Evolutionary conservation across 2,113 vertebrate genomes (phyloP), one percentile per base, ranked within the genome.

Genomic region (Rattus norvegicus): DNA sequence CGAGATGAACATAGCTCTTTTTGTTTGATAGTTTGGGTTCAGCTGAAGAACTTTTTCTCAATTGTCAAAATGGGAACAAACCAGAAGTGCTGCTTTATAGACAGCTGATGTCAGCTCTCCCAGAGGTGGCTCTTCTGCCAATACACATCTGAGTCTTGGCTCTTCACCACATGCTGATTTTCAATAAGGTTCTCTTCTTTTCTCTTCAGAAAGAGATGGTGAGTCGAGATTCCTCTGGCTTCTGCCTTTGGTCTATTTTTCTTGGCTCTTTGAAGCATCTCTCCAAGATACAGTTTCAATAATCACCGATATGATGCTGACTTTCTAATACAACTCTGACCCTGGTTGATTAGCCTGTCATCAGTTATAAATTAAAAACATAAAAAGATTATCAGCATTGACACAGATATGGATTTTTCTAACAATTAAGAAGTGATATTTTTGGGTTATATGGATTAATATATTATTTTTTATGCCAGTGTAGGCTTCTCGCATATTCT

Each of bases 331-430:
- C 28, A 72, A 56, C 19, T 36, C 24, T 90, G 28, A 12, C 76
- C 24, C n/a, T 69, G 36, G 76, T 33, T 24, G 80, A 63, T 22
- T 84, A 84, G 39, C 30, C 8, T 73, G 16, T 47, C 52, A 30
- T 89, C 30, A 63, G 4, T 90, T 86, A 10, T 92, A 86, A 81
- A 54, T 63, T 63, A 77, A 61, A 75, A 95, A 80, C 81, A 80
- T 36, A 13, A 63, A 96, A 87, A 16, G n/a, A 7, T 90, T 36
- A 12, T 76, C n/a, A 76, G 56, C 2, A 7, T 73, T 91, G 30
- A 69, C 17, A 22, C 70, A 43, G 39, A 92, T 69, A 33, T 6
- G 77, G 87, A 91, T 67, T 61, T 84, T 52, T 36, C 7, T 79
- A 63, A 69, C 1, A 0, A 56, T 90, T 30, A 43, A 12, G 6